These are phyloP conservation scores for Panurus biarmicus DNA, from an alignment of 2,113 vertebrate genomes.

Conservation along the genomic window DNA sequence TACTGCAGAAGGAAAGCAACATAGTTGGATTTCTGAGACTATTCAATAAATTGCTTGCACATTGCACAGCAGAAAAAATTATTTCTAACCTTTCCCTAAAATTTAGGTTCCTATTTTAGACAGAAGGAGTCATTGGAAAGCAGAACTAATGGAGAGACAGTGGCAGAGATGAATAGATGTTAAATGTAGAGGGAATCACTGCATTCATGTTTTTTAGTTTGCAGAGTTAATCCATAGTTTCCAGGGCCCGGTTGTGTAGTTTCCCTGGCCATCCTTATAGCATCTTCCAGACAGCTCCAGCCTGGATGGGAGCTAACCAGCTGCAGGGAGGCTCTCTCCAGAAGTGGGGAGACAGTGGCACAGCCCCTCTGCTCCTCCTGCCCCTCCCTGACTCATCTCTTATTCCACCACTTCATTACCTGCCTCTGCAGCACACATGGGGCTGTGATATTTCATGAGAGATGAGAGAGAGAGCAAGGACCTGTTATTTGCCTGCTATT, in stretches of 20 bases:
- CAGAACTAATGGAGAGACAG: background rate
- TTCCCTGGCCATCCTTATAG: background rate
- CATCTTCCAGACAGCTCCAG: background rate
- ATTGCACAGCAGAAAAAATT: background rate
- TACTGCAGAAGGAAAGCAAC: background rate
- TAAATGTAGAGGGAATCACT: background rate
- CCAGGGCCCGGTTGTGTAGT: background rate
- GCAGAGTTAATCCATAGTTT: background rate
- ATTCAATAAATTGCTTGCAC: background rate
- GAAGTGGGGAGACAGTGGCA: background rate
- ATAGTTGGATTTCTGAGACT: background rate
- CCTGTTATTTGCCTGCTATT: slow-evolving; percentile 35
- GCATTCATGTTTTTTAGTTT: background rate
- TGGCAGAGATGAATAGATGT: background rate
- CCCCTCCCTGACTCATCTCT: background rate
- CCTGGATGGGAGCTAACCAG: background rate
- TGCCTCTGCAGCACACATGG: background rate
- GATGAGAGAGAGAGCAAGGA: slow-evolving; percentile 9
- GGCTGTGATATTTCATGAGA: background rate
- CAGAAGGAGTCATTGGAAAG: background rate
- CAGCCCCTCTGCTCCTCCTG: background rate
- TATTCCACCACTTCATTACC: background rate
- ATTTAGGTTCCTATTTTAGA: background rate
- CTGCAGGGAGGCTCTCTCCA: background rate
- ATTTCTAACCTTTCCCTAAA: background rate